Conservation (phyloP, 2,113 vertebrate species). For the Oryzias melastigma region DNA sequence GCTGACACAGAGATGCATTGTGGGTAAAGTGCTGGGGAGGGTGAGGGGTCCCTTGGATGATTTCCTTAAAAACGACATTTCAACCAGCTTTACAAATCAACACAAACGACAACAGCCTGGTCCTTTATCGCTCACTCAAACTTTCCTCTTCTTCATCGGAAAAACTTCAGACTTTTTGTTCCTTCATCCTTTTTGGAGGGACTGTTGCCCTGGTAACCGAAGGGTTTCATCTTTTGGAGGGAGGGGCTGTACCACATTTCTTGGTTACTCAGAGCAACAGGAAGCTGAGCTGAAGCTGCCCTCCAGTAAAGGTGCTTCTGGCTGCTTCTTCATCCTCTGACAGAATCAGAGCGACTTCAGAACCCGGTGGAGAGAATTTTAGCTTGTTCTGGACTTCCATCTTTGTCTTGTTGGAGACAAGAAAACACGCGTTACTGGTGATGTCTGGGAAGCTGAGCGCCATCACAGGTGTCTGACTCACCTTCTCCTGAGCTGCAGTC, state of each 20-base stretch:
- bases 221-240: not conserved
- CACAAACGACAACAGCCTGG: slow-evolving; percentile 19
- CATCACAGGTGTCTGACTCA: slow-evolving; percentile 11
- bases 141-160: slow-evolving; percentile 11
- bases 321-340: too few relatives aligned
- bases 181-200: slow-evolving; percentile 22
- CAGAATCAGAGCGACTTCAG: slow-evolving; percentile 45
- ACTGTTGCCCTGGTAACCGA: not conserved
- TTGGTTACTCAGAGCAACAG: too few relatives aligned
- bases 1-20: slow-evolving; percentile 54
- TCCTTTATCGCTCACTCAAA: slow-evolving; percentile 14
- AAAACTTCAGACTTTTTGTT: slow-evolving; percentile 25
- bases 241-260: too few relatives aligned
- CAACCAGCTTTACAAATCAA: slow-evolving; percentile 30
- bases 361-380: slow-evolving; percentile 77
- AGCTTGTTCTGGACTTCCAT: slow-evolving; percentile 53
- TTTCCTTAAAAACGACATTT: slow-evolving; percentile 55
- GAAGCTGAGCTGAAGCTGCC: too few relatives aligned
- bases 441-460: not conserved
- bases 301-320: slow-evolving; percentile 1
- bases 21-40: slow-evolving; percentile 77
- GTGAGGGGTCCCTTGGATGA: slow-evolving; percentile 60
- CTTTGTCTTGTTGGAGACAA: slow-evolving; percentile 59
- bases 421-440: not conserved
- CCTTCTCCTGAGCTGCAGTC: slow-evolving; percentile 65